Conservation (phyloP, 2,888 invertebrate species). For the Blastobasis lacticolella region DNA sequence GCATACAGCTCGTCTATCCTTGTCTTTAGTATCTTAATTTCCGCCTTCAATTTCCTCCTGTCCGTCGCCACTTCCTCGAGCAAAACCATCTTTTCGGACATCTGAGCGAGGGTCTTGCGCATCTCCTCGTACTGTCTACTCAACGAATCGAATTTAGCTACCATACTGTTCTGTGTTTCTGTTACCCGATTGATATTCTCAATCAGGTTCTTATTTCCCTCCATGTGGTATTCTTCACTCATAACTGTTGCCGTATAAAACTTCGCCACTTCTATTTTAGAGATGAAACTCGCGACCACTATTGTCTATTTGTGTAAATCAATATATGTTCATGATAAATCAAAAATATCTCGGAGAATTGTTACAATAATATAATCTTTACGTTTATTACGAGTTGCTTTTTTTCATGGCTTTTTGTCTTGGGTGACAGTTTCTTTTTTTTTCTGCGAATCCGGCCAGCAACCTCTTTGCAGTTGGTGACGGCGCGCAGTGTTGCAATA, state of each 20-base stretch:
- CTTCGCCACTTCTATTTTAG: slow-evolving; percentile 14
- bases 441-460: neutral
- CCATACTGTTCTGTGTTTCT: slow-evolving; percentile 34
- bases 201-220: slow-evolving; percentile 29
- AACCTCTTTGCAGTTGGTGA: no score
- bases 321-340: slow-evolving; percentile 2
- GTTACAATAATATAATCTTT: no score
- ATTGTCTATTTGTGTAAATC: neutral
- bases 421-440: neutral
- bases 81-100: slow-evolving; percentile 38
- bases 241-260: neutral
- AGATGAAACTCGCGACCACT: neutral
- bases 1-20: slow-evolving; percentile 51
- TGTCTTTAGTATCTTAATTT: slow-evolving; percentile 40
- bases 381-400: no score
- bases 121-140: slow-evolving; percentile 45
- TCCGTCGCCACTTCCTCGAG: slow-evolving; percentile 42
- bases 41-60: slow-evolving; percentile 34
- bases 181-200: slow-evolving; percentile 42
- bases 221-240: slow-evolving; percentile 16
- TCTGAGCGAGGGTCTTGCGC: slow-evolving; percentile 28
- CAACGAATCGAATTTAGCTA: slow-evolving; percentile 44
- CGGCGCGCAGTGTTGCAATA: no score
- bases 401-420: slow-evolving; percentile 3
- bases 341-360: slow-evolving; percentile 2